Evolutionary conservation across 2,888 invertebrate species (phyloP), one percentile per base, ranked within the genome.

Genomic region (Cephus runcator): DNA sequence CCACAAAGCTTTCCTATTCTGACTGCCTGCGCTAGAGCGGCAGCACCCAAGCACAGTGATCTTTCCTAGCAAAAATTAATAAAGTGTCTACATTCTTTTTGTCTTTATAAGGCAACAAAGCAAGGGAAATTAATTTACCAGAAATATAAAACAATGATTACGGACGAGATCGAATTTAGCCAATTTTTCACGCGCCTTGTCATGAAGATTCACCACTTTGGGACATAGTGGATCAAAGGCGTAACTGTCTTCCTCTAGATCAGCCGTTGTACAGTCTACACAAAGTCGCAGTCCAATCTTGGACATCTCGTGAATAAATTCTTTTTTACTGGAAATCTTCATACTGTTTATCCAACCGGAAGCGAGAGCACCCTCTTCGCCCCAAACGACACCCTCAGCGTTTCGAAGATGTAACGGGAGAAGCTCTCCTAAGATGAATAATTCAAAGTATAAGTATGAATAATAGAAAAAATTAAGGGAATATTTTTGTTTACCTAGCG

Each of bases 311-410:
- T 90, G 77, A 91, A 92, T 81, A 30, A 94, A 91, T 69, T 92
- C 88, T 3, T 92, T 91, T 71, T 93, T 93, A 86, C 92, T 93
- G 68, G 92, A 91, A 4, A 95, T 92, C 90, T 95, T 94, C 83
- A 94, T 95, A 0, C 94, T 95, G 92, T 97, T 97, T 15, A 97
- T 94, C 97, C 97, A 97, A 81, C 96, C 96, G 0, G 95, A 95
- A 1, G 96, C 94, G 0, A 94, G 92, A 36, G 94, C 90, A 82
- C 93, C 92, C 84, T 88, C 83, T 15, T 88, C 85, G 12, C 94
- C 94, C 76, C 94, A 93, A 0, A 94, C 93, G 35, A 95, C 93
- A 79, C 94, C 93, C 77, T 95, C 95, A 82, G 96, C 95, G 4
- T 81, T 85, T 79, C 95, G 93, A 81, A 97, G 92, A 90, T 96